Evolutionary conservation across 2,113 vertebrate genomes (phyloP), one percentile per base, ranked within the genome.

Genomic region (Mandrillus leucophaeus): DNA sequence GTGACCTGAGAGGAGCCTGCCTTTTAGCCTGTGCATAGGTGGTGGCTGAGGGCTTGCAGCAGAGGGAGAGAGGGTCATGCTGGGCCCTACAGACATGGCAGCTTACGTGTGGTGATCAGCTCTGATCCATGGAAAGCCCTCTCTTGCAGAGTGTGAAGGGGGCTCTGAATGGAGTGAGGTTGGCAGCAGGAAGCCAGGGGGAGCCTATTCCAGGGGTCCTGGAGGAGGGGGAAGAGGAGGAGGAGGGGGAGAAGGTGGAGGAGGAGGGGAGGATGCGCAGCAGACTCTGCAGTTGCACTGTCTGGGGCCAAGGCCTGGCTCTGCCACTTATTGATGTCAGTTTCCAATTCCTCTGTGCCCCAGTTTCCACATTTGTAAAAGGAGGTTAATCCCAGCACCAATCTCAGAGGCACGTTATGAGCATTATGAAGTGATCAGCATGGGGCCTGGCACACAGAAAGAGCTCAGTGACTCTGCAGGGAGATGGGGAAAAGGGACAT

Each of bases 81-180:
- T 13, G 20, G 73, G 86, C 27, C 11, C 72, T 52, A 57, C 3
- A 25, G 4, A 38, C 38, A 5, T 0, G 0, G 75, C 55, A 32
- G 38, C 9, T 27, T 48, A 25, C 40, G 11, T 2, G 23, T 6
- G 14, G 5, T 0, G 0, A 90, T 30, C 59, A 27, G 11, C 50
- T 18, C 32, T 38, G 48, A 72, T 32, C n/a, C 50, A 32, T 6
- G 64, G 23, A 48, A 14, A 55, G 40, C 18, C 50, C n/a, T 86
- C 25, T 38, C 59, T 13, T 20, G 32, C 17, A 30, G 55, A 72
- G 18, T 10, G 9, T 10, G 3, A 40, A 38, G 50, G 81, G 52
- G 0, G 8, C 27, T 3, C 38, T 32, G 40, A 27, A 11, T 1
- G 1, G 0, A n/a, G 86, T 52, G 75, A 72, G 5, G 30, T 25